Conservation (phyloP, 2,797 vertebrate genomes). For the Cirrhinus mrigala region DNA sequence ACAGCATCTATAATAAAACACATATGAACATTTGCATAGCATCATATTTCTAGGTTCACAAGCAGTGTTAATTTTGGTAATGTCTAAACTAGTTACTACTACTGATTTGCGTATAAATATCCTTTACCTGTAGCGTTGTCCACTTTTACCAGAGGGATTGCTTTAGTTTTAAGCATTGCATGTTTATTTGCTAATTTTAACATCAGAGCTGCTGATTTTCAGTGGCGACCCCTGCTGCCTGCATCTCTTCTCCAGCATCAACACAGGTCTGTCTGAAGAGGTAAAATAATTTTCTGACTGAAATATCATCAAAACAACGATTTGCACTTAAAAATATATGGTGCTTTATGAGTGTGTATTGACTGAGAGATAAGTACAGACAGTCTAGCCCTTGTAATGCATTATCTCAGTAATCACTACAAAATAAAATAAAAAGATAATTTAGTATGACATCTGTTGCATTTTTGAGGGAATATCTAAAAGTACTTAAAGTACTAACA, state of each 20-base stretch:
- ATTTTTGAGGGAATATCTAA: background rate
- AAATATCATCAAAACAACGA: background rate
- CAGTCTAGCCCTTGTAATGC: background rate
- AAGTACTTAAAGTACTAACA: background rate
- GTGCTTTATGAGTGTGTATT: background rate
- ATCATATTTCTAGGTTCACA: no score
- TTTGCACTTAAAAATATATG: background rate
- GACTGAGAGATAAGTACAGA: background rate
- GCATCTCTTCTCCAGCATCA: background rate
- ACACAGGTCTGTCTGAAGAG: background rate
- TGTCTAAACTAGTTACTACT: no score
- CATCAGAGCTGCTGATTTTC: background rate
- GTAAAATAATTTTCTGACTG: background rate
- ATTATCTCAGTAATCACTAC: background rate
- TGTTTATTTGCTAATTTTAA: background rate
- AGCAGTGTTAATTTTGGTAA: no score
- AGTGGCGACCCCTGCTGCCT: background rate
- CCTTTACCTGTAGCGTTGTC: background rate
- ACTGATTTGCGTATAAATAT: no score
- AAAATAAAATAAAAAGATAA: background rate
- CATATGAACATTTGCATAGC: no score
- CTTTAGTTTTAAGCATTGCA: background rate
- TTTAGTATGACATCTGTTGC: background rate
- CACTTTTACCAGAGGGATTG: background rate
- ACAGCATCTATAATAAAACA: no score